Percentiles rank a stretch among this genome's conserved stretches.
Conservation (phyloP, 2,113 vertebrate genomes). For the Tretioscincus oriximinensis region DNA sequence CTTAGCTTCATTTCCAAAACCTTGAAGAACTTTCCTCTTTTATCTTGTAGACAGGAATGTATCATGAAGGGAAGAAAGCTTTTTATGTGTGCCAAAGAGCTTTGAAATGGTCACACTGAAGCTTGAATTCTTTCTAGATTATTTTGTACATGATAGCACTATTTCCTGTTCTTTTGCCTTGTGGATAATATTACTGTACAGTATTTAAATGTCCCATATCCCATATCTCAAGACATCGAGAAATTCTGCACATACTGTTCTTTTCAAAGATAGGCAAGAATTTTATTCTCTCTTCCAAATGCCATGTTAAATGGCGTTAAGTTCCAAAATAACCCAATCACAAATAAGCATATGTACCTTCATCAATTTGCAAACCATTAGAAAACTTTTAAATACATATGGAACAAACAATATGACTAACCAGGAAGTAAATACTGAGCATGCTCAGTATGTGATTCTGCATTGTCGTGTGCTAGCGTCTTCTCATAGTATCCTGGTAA, state of each 20-base stretch:
- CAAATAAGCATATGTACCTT: no score
- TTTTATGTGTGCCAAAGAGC: background rate
- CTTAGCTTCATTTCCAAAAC: no score
- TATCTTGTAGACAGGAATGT: background rate
- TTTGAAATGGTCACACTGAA: background rate
- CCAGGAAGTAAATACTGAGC: no score
- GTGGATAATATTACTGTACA: constrained; percentile 2
- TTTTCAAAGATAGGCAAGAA: background rate
- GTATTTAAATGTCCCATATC: background rate
- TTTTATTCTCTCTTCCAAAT: no score
- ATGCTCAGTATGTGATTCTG: no score
- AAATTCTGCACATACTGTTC: constrained; percentile 1
- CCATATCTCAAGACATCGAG: background rate
- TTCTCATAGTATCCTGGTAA: no score
- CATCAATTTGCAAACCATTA: no score
- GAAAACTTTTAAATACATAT: no score
- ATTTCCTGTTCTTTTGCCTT: background rate
- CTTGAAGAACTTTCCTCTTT: background rate
- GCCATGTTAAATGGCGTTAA: no score
- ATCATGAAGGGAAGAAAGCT: background rate
- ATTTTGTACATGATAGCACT: constrained; percentile 8
- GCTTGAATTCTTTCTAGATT: constrained; percentile 1
- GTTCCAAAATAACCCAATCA: no score
- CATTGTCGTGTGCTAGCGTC: no score
- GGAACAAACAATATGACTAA: no score